These are phyloP conservation scores for Pteria penguin DNA, from an alignment of 2,888 invertebrate genomes.

Conservation along the genomic window DNA sequence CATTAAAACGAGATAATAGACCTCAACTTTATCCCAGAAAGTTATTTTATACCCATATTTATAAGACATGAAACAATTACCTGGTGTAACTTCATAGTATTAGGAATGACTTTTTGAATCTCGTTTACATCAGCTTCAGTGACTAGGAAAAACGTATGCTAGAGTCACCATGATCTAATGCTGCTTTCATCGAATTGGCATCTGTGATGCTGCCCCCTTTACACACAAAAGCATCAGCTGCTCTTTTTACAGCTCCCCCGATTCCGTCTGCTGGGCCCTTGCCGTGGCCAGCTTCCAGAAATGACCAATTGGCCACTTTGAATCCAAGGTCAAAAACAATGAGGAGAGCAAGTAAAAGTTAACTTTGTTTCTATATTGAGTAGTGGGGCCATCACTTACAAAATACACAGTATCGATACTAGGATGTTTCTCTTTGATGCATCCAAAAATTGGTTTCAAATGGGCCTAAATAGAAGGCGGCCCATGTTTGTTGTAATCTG, in stretches of 20 bases:
- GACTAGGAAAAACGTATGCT: neutral
- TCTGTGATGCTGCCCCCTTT: neutral
- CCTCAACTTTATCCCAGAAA: too few relatives aligned
- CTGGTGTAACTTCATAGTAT: constrained; percentile 15
- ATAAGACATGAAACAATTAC: too few relatives aligned
- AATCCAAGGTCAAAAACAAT: constrained; percentile 13
- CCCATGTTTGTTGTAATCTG: constrained; percentile 66
- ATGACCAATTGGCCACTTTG: constrained; percentile 1
- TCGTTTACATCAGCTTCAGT: neutral
- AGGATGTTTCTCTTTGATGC: neutral
- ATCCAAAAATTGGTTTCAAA: neutral
- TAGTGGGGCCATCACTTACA: constrained; percentile 1
- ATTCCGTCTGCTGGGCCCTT: constrained; percentile 9
- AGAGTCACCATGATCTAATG: neutral
- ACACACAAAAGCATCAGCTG: neutral
- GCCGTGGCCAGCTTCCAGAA: neutral
- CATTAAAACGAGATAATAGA: too few relatives aligned
- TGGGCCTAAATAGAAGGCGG: neutral
- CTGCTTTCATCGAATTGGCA: neutral
- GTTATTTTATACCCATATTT: too few relatives aligned
- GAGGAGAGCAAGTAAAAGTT: constrained; percentile 5
- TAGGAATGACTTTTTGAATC: neutral
- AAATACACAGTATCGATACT: constrained; percentile 1
- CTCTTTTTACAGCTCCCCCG: neutral
- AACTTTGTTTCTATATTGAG: neutral